phyloP scores from a whole-genome alignment of 2,797 vertebrate species.

The Peromyscus nudipes region DNA sequence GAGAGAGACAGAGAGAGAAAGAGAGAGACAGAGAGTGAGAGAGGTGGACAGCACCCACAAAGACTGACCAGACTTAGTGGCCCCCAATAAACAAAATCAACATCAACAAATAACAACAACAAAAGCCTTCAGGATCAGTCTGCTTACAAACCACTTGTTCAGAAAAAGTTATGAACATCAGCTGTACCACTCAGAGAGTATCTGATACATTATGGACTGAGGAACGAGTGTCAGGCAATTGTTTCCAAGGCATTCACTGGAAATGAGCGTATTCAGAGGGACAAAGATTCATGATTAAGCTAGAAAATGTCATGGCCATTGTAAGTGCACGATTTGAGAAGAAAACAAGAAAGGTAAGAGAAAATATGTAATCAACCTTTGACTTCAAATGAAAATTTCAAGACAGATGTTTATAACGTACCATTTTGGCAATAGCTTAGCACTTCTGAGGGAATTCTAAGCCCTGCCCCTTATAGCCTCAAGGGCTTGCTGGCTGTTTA shows the following conservation, averaged over 20 bases:
- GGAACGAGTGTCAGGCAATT: constrained; percentile 67
- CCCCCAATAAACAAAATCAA: neutral
- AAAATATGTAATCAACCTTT: constrained; percentile 83
- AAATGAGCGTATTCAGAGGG: constrained; percentile 78
- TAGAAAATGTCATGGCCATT: constrained; percentile 73
- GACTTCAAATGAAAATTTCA: constrained; percentile 72
- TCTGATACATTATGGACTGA: constrained; percentile 47
- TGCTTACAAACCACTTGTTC: constrained; percentile 21
- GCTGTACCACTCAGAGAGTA: constrained; percentile 16
- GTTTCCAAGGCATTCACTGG: constrained; percentile 67
- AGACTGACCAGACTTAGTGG: neutral
- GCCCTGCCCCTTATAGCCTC: neutral
- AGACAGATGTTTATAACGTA: constrained; percentile 81
- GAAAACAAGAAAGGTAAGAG: constrained; percentile 77
- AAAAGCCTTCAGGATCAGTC: neutral
- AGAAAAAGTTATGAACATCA: constrained; percentile 42
- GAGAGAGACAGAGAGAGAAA: neutral
- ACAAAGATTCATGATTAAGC: constrained; percentile 78
- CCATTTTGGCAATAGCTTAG: constrained; percentile 61
- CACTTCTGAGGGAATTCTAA: constrained; percentile 34
- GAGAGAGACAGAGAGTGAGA: neutral
- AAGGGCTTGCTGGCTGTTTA: constrained; percentile 37
- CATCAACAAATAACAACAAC: neutral
- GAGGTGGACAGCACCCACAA: neutral
- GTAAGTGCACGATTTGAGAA: constrained; percentile 75